Base-by-base conservation (phyloP, 1,140 invertebrate species). In the Drosophila erecta region DNA sequence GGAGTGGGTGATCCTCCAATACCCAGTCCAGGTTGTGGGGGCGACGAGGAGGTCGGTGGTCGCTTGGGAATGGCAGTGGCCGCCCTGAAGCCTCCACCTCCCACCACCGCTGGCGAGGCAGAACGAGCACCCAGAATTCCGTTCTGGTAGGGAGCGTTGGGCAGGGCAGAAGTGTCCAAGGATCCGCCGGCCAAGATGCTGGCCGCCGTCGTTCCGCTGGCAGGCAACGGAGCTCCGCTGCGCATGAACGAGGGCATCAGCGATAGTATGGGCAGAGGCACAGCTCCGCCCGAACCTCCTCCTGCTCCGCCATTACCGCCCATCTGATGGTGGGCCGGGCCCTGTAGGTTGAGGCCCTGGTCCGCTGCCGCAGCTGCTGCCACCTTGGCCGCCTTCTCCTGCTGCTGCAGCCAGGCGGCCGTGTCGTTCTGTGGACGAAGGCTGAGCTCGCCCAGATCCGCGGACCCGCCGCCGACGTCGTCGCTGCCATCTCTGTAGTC, bases 141-240 rank as follows among this genome's bases (percentile, higher is more conserved):
- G 91, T 92, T 92, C 50, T 92, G 90, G 74, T 91, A 91, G 50
- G 84, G 66, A 15, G 51, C 51, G 5, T 62, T 49, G 3, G 71
- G 33, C 15, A 57, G 7, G 7, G 38, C 35, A 14, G 40, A 8
- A 14, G 47, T 54, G 33, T 76, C 61, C 46, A 65, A 5, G 35
- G 60, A 46, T 40, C 46, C 55, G 49, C 60, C 47, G 71, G 70
- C 53, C 49, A 60, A 22, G 20, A 74, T 50, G n/a, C 38, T 66
- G 17, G 79, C 85, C 2, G 78, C 67, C 10, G 81, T 75, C 6
- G 77, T 44, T 6, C 73, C 85, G 20, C 70, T 50, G 95, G 96
- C 51, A 3, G 95, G 92, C 93, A 94, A 91, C 94, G 94, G 92
- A 38, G 85, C 90, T 33, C 90, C 81, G 53, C 91, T 80, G 59